Conservation (phyloP, 2,113 vertebrate genomes). For the Gadus macrocephalus region DNA sequence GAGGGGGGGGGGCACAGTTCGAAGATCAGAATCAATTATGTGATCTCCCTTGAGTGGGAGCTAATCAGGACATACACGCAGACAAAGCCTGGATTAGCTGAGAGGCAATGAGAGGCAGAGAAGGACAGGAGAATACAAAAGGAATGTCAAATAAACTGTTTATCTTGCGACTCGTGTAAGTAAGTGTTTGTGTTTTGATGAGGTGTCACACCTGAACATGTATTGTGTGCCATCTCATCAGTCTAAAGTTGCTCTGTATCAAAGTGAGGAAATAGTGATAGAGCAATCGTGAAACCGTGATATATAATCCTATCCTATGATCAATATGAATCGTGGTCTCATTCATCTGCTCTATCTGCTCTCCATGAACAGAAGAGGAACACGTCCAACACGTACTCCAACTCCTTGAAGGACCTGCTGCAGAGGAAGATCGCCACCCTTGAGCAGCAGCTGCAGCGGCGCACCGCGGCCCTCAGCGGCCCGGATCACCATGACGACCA, state of each 20-base stretch:
- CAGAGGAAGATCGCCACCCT: slow-evolving; percentile 77
- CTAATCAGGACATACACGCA: slow-evolving; percentile 46
- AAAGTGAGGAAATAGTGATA: no score
- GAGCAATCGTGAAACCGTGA: no score
- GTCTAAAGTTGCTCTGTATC: no score
- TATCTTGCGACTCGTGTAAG: no score
- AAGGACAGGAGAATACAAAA: not conserved
- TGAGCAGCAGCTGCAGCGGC: slow-evolving; percentile 73
- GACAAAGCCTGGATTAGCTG: slow-evolving; percentile 56
- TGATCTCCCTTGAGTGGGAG: slow-evolving; percentile 57
- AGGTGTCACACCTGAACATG: no score
- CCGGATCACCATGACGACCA: slow-evolving; percentile 34
- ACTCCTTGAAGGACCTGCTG: slow-evolving; percentile 74
- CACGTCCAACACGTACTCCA: slow-evolving; percentile 71
- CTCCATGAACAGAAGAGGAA: slow-evolving; percentile 69
- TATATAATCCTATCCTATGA: not conserved
- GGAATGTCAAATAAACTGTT: not conserved
- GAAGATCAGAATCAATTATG: slow-evolving; percentile 61
- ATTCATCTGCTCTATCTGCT: not conserved
- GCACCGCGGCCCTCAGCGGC: slow-evolving; percentile 21
- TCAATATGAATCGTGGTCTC: not conserved
- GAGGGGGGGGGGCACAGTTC: slow-evolving; percentile 4
- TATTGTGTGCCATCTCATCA: no score
- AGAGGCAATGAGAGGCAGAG: slow-evolving; percentile 13
- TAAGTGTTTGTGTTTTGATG: no score